Conservation (phyloP, 2,797 vertebrate genomes). For the Crax fasciolata region DNA sequence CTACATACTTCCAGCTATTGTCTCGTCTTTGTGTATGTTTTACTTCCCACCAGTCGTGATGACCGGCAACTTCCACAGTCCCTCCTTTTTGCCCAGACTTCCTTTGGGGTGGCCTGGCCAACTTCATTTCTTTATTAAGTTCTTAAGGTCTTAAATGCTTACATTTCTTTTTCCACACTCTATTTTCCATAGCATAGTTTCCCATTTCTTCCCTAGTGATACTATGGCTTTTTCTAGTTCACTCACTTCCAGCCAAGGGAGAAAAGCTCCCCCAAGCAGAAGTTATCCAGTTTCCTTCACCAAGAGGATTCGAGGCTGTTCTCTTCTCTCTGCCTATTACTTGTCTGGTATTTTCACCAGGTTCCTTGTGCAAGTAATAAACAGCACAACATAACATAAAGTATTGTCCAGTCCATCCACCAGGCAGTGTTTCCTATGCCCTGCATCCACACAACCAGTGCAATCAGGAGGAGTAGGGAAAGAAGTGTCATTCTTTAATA, state of each 20-base stretch:
- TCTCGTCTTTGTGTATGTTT: neutral
- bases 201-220: neutral
- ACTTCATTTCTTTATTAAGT: neutral
- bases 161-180: neutral
- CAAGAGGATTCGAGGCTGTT: neutral
- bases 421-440: too few relatives aligned
- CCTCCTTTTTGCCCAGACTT: neutral
- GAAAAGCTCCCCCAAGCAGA: neutral
- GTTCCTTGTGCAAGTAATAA: neutral
- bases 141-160: neutral
- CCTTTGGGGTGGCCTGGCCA: neutral
- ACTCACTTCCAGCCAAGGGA: neutral
- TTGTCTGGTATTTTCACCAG: neutral
- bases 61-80: neutral
- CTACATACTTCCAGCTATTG: neutral
- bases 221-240: neutral
- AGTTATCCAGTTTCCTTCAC: neutral
- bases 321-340: neutral
- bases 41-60: accelerated
- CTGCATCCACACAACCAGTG: neutral
- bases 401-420: neutral
- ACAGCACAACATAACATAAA: neutral
- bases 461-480: neutral
- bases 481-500: neutral
- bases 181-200: neutral